Evolutionary conservation across 2,113 vertebrate species (phyloP).

Genomic region (Sarotherodon lohbergeri): DNA sequence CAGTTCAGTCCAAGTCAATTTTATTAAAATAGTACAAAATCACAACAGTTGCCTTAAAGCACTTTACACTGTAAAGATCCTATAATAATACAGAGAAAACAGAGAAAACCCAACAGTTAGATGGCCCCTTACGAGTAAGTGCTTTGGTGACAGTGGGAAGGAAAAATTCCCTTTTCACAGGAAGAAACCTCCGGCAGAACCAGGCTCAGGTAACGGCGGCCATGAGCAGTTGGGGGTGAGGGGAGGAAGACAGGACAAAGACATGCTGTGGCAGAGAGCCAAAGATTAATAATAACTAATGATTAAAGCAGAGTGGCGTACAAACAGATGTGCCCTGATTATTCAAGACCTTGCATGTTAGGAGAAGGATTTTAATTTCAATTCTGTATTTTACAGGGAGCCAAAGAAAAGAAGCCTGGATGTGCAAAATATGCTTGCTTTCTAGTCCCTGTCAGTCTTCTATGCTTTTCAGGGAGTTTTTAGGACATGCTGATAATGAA

Average conservation of each 20-base stretch:
- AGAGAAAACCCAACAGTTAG: not conserved
- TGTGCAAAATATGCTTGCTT: not conserved
- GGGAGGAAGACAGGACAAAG: not conserved
- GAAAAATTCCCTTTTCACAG: not conserved
- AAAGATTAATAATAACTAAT: not conserved
- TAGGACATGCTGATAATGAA: not conserved
- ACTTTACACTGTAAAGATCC: not conserved
- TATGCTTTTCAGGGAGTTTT: not conserved
- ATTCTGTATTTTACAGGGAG: not conserved
- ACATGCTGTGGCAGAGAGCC: not conserved
- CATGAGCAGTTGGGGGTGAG: not conserved
- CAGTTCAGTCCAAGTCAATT: not conserved
- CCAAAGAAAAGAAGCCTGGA: not conserved
- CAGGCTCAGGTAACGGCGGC: not conserved
- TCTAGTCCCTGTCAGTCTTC: not conserved
- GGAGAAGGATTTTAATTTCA: not conserved
- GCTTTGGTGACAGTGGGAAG: not conserved
- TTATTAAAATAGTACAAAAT: not conserved
- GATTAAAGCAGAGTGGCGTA: not conserved
- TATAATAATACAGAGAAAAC: not conserved
- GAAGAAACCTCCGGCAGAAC: not conserved
- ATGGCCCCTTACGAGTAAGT: not conserved
- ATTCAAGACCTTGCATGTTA: not conserved
- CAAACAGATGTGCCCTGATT: not conserved
- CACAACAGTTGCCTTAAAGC: not conserved